These are phyloP conservation scores for Mobula birostris DNA, from an alignment of 2,113 vertebrate genomes.

Conservation along the genomic window DNA sequence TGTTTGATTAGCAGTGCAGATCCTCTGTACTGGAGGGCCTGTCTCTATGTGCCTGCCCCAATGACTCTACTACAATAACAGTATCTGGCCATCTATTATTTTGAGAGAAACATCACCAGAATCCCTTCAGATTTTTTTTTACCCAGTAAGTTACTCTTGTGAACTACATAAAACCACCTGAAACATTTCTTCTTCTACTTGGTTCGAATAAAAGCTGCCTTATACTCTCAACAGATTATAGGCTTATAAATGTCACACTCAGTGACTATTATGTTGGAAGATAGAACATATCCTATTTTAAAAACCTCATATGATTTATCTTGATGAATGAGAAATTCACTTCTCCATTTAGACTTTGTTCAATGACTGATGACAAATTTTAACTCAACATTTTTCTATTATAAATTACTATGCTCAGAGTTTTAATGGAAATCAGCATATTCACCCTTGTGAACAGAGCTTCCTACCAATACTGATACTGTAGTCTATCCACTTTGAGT, in stretches of 20 bases:
- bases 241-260: background rate
- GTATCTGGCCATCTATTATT: background rate
- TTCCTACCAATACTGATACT: background rate
- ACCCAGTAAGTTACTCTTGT: background rate
- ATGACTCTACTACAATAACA: too few species aligned
- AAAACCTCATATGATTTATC: background rate
- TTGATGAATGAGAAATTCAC: background rate
- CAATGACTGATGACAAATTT: background rate
- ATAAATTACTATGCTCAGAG: background rate
- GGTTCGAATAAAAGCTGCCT: background rate
- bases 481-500: background rate
- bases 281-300: background rate
- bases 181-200: background rate
- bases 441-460: background rate
- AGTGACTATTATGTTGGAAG: background rate
- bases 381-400: background rate
- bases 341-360: background rate
- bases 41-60: too few species aligned
- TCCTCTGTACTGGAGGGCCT: too few species aligned
- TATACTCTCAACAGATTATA: background rate
- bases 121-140: background rate
- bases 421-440: background rate
- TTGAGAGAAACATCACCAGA: background rate
- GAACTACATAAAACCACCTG: background rate
- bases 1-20: too few species aligned